Base-by-base conservation (phyloP, 1,140 invertebrate genomes). In the Lineus longissimus region DNA sequence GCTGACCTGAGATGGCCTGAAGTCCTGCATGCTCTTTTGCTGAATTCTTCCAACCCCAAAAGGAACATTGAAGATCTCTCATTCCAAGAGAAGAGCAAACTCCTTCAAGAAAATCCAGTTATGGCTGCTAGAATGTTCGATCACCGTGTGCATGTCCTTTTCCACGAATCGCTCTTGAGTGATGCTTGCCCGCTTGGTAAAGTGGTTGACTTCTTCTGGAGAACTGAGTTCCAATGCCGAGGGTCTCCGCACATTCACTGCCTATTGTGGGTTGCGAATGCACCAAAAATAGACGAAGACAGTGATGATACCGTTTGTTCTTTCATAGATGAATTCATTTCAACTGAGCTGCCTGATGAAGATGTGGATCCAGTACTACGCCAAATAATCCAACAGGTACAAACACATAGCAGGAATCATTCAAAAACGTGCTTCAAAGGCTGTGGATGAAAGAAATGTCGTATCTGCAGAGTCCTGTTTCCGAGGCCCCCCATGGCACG, bases 181-280 rank as follows among this genome's bases (percentile, higher is more conserved):
- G 11, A n/a, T 57, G 23, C 55, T 22, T 27, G 6, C n/a, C 55
- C 55, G 19, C 17, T 57, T 29, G 55, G 55, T 31, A 33, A 57
- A 29, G 30, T 57, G 19, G n/a, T 29, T 6, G 55, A 57, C 30
- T 57, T 29, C 19, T 57, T 57, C 30, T 57, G 27, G 17, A 11
- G 55, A 29, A 33, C 27, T 11, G 55, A 57, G 27, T 57, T 57
- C 19, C 55, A 57, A 25, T 19, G n/a, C 7, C 23, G 55, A n/a
- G 55, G 55, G 11, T 29, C 17, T n/a, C 55, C 55, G 6, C 55
- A 57, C 27, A 33, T 57, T 57, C 55, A 57, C 27, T 62, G 62
- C 33, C 31, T 70, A 13, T 61, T 68, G 29, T 70, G 68, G 41
- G 29, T 33, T 27, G 30, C 7, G 27, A 27, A 57, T 57, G 55